Percentiles rank a stretch among this genome's conserved stretches.
Evolutionary conservation across 2,888 invertebrate species (phyloP).

Genomic region (Azorinus chamasolen): DNA sequence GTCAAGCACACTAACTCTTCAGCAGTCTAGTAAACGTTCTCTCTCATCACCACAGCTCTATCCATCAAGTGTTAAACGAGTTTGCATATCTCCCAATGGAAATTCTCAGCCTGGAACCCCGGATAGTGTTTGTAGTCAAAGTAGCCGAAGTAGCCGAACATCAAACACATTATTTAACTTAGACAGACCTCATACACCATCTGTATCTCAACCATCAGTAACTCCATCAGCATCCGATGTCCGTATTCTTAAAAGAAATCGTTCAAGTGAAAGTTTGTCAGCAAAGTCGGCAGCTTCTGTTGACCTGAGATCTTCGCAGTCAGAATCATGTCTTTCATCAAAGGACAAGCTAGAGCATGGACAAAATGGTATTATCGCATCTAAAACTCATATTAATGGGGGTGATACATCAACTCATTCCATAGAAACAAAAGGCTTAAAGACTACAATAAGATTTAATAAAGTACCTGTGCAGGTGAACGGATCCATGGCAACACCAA

Average conservation of each 20-base stretch:
- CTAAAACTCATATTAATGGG: conserved; percentile 51
- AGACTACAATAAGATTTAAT: conserved; percentile 59
- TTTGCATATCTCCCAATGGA: conserved; percentile 59
- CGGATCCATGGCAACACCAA: conserved; percentile 53
- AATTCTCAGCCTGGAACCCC: conserved; percentile 55
- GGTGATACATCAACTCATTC: conserved; percentile 59
- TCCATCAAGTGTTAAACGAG: conserved; percentile 52
- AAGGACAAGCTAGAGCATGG: conserved; percentile 31
- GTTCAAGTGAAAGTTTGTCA: conserved; percentile 43
- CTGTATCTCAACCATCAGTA: conserved; percentile 15
- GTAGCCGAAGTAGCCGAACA: conserved; percentile 52
- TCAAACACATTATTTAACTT: background rate
- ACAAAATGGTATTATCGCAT: conserved; percentile 58
- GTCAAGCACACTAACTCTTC: conserved; percentile 59
- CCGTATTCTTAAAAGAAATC: conserved; percentile 39
- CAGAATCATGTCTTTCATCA: conserved; percentile 16
- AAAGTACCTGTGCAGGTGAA: conserved; percentile 51
- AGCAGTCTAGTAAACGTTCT: conserved; percentile 50
- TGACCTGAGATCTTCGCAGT: conserved; percentile 38
- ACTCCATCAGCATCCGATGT: conserved; percentile 7
- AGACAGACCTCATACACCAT: conserved; percentile 19
- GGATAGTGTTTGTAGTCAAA: conserved; percentile 61
- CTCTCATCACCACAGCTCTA: conserved; percentile 52
- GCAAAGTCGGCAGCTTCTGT: conserved; percentile 19
- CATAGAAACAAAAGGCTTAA: conserved; percentile 63